Evolutionary conservation across 2,797 vertebrate genomes (phyloP), one percentile per base, ranked within the genome.

Genomic region (Pogoniulus pusillus): DNA sequence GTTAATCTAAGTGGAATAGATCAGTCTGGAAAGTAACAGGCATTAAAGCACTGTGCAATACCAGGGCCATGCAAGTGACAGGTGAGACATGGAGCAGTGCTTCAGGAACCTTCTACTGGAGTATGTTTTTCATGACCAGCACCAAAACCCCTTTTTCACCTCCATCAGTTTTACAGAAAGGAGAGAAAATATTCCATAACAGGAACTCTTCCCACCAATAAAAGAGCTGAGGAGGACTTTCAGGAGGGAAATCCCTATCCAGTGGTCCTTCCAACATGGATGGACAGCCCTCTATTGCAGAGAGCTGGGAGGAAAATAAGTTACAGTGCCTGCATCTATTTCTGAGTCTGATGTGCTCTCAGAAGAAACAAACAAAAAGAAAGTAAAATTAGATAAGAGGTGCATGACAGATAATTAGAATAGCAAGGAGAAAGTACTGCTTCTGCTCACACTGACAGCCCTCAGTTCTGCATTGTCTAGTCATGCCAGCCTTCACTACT

Each of bases 81-180:
- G 18, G 43, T 0, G 0, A 73, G 47, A 53, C 30, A 45, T 47
- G 30, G 6, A 19, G 39, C 39, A 76, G 15, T 1, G 0, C 26
- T 37, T 47, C 0, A 0, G 34, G 53, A 85, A n/a, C 17, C 34
- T 71, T 82, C 71, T 35, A 41, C 14, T 16, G 0, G 0, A 80
- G 23, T 27, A 66, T 9, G 7, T 12, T 70, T 86, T 75, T 47
- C 32, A 55, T n/a, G 29, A 37, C 45, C 14, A 53, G 14, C 12
- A 60, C 11, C 30, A 70, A 59, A 92, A 90, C 12, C 23, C 26
- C 30, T 82, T 70, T 5, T 55, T 41, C 20, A 85, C 4, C 16
- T 72, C 24, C 37, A 72, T 29, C 18, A 72, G 32, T 57, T 72
- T 80, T 55, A 39, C 26, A 75, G 29, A 77, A 83, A 75, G 41